Percentiles rank a stretch among this genome's conserved stretches.
phyloP scores from a whole-genome alignment of 2,888 invertebrate genomes.

The Caenorhabditis japonica region DNA sequence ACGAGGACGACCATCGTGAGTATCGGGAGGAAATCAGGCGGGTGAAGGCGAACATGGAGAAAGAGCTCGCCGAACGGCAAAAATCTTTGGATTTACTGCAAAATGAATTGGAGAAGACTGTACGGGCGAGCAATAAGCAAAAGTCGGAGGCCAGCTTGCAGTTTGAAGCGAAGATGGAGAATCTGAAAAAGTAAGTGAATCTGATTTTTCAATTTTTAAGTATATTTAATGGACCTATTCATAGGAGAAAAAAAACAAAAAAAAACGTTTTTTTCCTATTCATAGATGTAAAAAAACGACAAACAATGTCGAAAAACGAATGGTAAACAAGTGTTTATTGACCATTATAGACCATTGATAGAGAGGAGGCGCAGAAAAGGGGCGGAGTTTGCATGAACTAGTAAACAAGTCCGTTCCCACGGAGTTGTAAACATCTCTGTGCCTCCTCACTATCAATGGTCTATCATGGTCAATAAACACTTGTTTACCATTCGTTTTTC shows the following conservation, averaged over 20 bases:
- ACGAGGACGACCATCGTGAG: neutral
- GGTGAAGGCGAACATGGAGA: neutral
- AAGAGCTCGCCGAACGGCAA: neutral
- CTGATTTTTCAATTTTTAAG: neutral
- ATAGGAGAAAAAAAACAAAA: slow-evolving; percentile 7
- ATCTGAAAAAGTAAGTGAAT: slow-evolving; percentile 3
- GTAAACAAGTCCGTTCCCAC: no score
- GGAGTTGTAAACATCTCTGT: no score
- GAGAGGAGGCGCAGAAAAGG: slow-evolving; percentile 1
- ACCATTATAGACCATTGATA: neutral
- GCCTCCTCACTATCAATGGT: no score
- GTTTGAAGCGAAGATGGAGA: slow-evolving; percentile 1
- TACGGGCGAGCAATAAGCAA: neutral
- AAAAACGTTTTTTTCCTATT: no score
- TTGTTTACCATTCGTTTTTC: no score
- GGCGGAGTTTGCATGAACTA: slow-evolving; percentile 2
- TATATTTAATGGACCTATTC: no score
- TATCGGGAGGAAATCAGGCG: neutral
- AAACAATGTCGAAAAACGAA: no score
- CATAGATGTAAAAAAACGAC: no score
- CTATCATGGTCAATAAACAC: no score
- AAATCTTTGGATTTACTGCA: neutral
- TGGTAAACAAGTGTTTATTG: no score
- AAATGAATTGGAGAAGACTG: neutral
- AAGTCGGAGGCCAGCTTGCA: neutral